Evolutionary conservation across 2,113 vertebrate genomes (phyloP).

Genomic region (Thymallus thymallus): DNA sequence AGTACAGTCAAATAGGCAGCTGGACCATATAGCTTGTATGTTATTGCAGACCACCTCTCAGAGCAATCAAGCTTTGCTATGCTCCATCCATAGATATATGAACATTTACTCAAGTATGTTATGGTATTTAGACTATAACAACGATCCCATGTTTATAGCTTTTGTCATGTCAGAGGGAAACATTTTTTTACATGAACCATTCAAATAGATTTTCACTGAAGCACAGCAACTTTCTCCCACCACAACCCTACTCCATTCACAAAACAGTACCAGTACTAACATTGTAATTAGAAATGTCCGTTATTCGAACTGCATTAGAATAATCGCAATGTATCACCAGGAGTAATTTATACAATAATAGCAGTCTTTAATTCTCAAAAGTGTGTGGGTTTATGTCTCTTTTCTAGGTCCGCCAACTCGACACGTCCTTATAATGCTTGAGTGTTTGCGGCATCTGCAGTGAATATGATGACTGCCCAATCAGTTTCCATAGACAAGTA

Average conservation of each 20-base stretch:
- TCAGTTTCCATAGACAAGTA: constrained; percentile 73
- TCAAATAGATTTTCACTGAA: background rate
- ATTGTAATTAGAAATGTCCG: background rate
- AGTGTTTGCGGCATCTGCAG: constrained; percentile 61
- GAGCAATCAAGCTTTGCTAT: background rate
- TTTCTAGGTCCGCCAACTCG: constrained; percentile 60
- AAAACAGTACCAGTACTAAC: background rate
- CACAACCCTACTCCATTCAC: background rate
- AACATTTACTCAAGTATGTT: background rate
- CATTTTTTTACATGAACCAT: background rate
- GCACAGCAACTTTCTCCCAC: background rate
- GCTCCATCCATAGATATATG: background rate
- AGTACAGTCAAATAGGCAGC: too few species aligned
- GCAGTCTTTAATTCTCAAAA: background rate
- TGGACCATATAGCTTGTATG: too few species aligned
- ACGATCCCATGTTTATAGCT: background rate
- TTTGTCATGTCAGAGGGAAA: too few species aligned
- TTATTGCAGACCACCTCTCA: too few species aligned
- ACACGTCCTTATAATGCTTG: constrained; percentile 66
- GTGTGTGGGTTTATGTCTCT: constrained; percentile 6
- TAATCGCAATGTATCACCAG: background rate
- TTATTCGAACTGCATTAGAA: background rate
- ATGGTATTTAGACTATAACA: background rate
- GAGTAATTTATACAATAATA: background rate
- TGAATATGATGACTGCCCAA: constrained; percentile 74